phyloP scores from a whole-genome alignment of 2,797 vertebrate genomes.

The Alauda arvensis region DNA sequence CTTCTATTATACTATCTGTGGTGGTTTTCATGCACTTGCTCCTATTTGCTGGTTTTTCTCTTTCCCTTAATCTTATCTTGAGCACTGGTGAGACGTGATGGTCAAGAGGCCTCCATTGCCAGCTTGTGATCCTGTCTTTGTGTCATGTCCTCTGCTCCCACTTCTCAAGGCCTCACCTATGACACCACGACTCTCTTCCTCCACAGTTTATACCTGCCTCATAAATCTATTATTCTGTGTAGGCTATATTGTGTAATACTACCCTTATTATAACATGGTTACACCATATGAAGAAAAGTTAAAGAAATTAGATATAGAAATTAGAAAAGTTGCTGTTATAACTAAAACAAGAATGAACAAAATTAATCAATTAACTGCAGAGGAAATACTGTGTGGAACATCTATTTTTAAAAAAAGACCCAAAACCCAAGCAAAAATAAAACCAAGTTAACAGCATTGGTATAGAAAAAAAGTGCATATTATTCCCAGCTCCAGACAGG shows the following conservation, averaged over 20 bases:
- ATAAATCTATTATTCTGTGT: not conserved
- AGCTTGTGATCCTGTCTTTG: not conserved
- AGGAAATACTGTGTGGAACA: not conserved
- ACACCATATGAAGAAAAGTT: not conserved
- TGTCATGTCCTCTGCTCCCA: rapidly evolving
- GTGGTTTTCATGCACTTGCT: not conserved
- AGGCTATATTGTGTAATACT: not conserved
- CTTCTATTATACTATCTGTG: not conserved
- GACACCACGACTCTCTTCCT: not conserved
- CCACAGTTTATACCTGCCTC: rapidly evolving
- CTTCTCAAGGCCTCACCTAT: not conserved
- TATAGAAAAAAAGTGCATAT: not conserved
- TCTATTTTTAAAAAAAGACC: not conserved
- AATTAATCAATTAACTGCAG: not conserved
- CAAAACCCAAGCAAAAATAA: not conserved
- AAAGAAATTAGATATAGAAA: not conserved
- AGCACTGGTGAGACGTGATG: not conserved
- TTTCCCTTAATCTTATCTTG: not conserved
- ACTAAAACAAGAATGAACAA: not conserved
- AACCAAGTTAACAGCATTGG: not conserved
- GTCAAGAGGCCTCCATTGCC: not conserved
- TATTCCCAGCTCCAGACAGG: not conserved
- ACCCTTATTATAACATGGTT: not conserved
- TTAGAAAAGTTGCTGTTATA: not conserved
- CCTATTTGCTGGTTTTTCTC: not conserved